A percentile compares a stretch with the other conserved stretches of the same genome.
Conservation (phyloP, 2,888 invertebrate species). For the Himalopsyche anomala region DNA sequence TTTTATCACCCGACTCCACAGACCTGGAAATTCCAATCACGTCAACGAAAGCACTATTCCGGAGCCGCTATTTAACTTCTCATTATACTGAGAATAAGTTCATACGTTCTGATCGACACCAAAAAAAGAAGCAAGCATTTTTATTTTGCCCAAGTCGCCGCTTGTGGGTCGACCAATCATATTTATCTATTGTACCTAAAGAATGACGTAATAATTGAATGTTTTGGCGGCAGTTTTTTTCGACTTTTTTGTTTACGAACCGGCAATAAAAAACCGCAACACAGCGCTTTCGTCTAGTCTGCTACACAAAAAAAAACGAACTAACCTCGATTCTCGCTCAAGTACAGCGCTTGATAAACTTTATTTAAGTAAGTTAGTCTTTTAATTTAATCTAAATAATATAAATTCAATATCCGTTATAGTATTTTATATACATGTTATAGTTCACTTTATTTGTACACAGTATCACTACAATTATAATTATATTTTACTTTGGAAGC, state of each 20-base stretch:
- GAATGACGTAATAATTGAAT: conserved; percentile 38
- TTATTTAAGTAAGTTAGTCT: background rate
- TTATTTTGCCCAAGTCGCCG: background rate
- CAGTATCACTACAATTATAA: no score
- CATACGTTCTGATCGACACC: no score
- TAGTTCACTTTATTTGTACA: no score
- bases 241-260: conserved; percentile 13
- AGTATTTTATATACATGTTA: no score
- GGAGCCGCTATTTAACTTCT: no score
- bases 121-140: background rate
- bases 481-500: no score
- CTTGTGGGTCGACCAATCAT: conserved; percentile 17
- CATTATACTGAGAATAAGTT: no score
- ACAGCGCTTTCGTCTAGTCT: conserved; percentile 36
- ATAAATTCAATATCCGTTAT: no score
- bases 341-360: background rate
- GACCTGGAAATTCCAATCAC: no score
- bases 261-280: conserved; percentile 39
- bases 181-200: conserved; percentile 24
- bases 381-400: no score
- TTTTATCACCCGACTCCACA: no score
- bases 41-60: no score
- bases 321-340: conserved; percentile 19
- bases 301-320: background rate
- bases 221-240: conserved; percentile 35